These are phyloP conservation scores for Sinotaia quadrata DNA, from an alignment of 2,888 invertebrate genomes.

Conservation along the genomic window DNA sequence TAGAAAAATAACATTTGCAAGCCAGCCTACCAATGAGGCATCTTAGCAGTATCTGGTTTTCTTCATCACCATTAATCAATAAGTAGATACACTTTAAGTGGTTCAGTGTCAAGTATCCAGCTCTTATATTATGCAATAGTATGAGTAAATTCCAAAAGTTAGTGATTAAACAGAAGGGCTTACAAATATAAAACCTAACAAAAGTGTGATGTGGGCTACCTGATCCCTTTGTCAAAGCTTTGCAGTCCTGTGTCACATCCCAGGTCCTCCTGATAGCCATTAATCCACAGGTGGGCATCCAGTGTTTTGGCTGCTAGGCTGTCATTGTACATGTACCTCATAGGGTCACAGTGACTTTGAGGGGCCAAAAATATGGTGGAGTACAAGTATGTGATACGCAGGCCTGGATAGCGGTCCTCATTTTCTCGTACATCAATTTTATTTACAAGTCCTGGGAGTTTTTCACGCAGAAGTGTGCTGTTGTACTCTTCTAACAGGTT, in stretches of 20 bases:
- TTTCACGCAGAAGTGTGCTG: conserved; percentile 54
- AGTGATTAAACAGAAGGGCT: not conserved
- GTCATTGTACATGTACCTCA: conserved; percentile 72
- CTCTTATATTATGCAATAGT: no score
- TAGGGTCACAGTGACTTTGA: conserved; percentile 72
- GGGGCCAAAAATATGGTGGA: conserved; percentile 72
- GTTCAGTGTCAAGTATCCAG: no score
- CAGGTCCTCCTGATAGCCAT: conserved; percentile 60
- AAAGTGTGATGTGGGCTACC: conserved; percentile 60
- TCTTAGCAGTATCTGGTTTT: no score
- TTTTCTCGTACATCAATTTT: conserved; percentile 65
- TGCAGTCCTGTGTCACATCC: conserved; percentile 64
- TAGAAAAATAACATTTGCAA: no score
- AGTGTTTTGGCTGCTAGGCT: conserved; percentile 71
- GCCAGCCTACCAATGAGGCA: no score
- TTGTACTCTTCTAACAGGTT: conserved; percentile 72
- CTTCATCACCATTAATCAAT: no score
- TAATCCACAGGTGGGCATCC: conserved; percentile 72
- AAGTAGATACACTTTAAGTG: no score
- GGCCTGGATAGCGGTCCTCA: conserved; percentile 62
- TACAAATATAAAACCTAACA: not conserved
- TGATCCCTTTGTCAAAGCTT: conserved; percentile 70
- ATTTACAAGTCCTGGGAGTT: conserved; percentile 62
- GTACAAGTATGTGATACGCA: conserved; percentile 70
- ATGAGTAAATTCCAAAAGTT: no score